These are phyloP conservation scores for Luscinia luscinia DNA, from an alignment of 2,797 vertebrate species.

Conservation along the genomic window DNA sequence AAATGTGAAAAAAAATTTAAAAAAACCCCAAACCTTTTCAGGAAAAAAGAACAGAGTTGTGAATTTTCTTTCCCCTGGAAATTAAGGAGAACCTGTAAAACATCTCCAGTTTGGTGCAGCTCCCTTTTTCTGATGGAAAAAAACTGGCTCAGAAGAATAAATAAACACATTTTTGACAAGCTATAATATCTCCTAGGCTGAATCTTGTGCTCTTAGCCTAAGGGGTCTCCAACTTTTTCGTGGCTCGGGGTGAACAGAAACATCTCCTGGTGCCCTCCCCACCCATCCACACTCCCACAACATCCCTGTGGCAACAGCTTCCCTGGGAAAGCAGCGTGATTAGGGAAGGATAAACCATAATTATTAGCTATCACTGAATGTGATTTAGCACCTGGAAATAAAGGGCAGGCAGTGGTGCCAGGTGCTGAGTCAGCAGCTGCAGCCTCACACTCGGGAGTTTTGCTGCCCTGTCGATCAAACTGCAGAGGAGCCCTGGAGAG, in stretches of 20 bases:
- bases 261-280: slow-evolving; percentile 8
- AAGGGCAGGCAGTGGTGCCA: slow-evolving; percentile 28
- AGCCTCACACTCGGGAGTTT: neutral
- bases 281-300: slow-evolving; percentile 27
- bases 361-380: slow-evolving; percentile 48
- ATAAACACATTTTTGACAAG: neutral
- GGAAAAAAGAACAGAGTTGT: neutral
- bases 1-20: neutral
- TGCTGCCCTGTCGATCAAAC: neutral
- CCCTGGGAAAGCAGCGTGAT: slow-evolving; percentile 43
- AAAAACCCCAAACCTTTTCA: fast-evolving
- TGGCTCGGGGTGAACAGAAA: slow-evolving; percentile 16
- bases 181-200: neutral
- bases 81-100: neutral
- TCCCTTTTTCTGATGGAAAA: neutral
- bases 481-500: neutral
- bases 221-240: slow-evolving; percentile 29
- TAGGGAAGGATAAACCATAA: slow-evolving; percentile 31
- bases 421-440: slow-evolving; percentile 43
- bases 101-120: neutral
- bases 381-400: slow-evolving; percentile 60
- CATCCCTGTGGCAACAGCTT: slow-evolving; percentile 59
- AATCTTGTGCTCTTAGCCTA: neutral
- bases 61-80: neutral
- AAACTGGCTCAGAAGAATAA: neutral